Evolutionary conservation across 2,113 vertebrate species (phyloP).

Genomic region (Phainopepla nitens): DNA sequence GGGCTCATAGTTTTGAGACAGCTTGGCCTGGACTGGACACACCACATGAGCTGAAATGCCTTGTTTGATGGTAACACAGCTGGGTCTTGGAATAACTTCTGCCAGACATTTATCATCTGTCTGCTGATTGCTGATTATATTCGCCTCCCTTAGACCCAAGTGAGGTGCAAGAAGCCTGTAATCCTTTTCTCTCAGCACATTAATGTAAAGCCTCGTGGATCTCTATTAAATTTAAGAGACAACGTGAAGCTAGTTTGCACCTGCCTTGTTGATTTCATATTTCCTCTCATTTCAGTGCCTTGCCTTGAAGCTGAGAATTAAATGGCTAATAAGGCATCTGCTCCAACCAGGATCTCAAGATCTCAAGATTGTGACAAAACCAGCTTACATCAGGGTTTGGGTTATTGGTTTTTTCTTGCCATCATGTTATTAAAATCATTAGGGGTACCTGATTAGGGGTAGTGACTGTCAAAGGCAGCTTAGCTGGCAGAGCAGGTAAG

Average conservation of each 20-base stretch:
- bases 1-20: not conserved
- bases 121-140: not conserved
- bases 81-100: not conserved
- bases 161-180: not conserved
- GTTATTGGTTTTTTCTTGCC: constrained; percentile 35
- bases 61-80: not conserved
- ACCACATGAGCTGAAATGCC: not conserved
- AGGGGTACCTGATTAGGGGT: not conserved
- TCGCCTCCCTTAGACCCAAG: not conserved
- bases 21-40: not conserved
- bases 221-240: constrained; percentile 45
- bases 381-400: not conserved
- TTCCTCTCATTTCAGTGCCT: not conserved
- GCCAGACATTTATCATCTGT: not conserved
- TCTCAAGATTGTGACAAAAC: constrained; percentile 17
- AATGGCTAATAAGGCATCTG: constrained; percentile 46
- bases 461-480: not conserved
- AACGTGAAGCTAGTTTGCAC: constrained; percentile 43
- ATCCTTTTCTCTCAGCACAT: not conserved
- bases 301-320: constrained; percentile 23
- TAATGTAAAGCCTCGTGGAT: constrained; percentile 47
- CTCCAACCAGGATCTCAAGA: constrained; percentile 25
- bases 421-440: not conserved
- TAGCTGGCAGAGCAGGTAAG: not conserved
- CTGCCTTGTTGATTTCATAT: constrained; percentile 53